A percentile compares a stretch with the other conserved stretches of the same genome.
Conservation (phyloP, 37 sponge, comb jelly and placozoan species). For the Theonella swinhoei region DNA sequence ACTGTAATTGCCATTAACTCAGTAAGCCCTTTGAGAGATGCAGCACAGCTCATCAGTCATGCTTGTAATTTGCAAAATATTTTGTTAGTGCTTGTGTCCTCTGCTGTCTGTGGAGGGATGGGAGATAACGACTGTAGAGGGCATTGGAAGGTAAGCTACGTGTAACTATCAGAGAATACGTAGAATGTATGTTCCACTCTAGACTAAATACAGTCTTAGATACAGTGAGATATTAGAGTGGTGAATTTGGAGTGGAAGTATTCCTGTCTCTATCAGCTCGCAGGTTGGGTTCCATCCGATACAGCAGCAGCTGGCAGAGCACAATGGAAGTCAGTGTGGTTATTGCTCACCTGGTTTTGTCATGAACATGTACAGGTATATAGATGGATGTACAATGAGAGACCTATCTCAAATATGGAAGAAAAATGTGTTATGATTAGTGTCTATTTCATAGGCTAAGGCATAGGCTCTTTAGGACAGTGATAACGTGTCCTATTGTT, state of each 20-base stretch:
- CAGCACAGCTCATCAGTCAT: background rate
- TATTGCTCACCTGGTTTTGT: constrained; percentile 75
- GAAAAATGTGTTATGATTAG: background rate
- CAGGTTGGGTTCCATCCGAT: constrained; percentile 23
- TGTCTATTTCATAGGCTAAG: background rate
- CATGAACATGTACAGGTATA: constrained; percentile 79
- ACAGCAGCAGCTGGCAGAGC: constrained; percentile 40
- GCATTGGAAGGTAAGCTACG: constrained; percentile 68
- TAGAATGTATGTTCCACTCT: background rate
- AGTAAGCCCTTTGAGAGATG: constrained; percentile 17
- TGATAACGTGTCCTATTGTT: too few relatives aligned
- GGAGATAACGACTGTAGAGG: constrained; percentile 76
- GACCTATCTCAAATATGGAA: background rate
- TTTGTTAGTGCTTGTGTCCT: constrained; percentile 71
- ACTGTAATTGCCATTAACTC: constrained; percentile 71
- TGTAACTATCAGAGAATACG: background rate
- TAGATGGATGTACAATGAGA: too few relatives aligned
- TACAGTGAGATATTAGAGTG: too few relatives aligned
- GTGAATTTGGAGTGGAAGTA: too few relatives aligned
- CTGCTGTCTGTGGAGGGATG: constrained; percentile 76
- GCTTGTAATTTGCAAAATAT: background rate
- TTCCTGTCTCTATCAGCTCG: too few relatives aligned
- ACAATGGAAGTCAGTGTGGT: constrained; percentile 77
- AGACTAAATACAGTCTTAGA: background rate
- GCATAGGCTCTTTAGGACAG: too few relatives aligned